These are phyloP conservation scores for Colossoma macropomum DNA, from an alignment of 2,113 vertebrate species.

Conservation along the genomic window DNA sequence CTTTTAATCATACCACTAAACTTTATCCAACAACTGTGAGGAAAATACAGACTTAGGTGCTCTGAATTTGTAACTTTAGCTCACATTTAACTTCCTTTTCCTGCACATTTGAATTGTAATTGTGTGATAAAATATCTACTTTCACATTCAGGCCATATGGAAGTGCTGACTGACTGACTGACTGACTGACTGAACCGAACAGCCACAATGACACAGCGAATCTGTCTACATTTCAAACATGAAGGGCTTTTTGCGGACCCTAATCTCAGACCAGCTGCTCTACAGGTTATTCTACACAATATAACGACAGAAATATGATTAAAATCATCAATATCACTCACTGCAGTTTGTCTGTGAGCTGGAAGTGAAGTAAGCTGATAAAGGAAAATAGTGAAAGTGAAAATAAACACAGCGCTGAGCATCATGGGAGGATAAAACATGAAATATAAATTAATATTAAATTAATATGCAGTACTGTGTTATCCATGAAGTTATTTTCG, in stretches of 20 bases:
- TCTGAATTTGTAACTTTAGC: not conserved
- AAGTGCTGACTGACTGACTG: not conserved
- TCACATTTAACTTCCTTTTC: not conserved
- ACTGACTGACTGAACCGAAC: no score
- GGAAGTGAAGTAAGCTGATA: not conserved
- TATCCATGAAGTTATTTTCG: no score
- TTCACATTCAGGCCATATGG: not conserved
- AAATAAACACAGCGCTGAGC: conserved; percentile 40
- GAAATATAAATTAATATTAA: not conserved
- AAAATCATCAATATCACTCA: not conserved
- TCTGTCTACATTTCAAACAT: no score
- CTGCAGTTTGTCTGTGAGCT: not conserved
- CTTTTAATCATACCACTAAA: no score
- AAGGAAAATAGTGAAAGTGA: conserved; percentile 49
- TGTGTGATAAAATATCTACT: not conserved
- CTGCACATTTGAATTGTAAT: not conserved
- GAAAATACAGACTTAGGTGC: not conserved
- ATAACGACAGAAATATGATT: not conserved
- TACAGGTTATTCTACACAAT: not conserved
- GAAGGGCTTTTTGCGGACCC: no score
- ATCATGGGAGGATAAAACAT: conserved; percentile 40
- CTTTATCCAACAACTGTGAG: not conserved
- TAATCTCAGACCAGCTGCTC: not conserved
- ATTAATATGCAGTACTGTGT: not conserved
- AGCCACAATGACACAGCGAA: not conserved